Conservation (phyloP, 2,113 vertebrate species). For the Carollia perspicillata region DNA sequence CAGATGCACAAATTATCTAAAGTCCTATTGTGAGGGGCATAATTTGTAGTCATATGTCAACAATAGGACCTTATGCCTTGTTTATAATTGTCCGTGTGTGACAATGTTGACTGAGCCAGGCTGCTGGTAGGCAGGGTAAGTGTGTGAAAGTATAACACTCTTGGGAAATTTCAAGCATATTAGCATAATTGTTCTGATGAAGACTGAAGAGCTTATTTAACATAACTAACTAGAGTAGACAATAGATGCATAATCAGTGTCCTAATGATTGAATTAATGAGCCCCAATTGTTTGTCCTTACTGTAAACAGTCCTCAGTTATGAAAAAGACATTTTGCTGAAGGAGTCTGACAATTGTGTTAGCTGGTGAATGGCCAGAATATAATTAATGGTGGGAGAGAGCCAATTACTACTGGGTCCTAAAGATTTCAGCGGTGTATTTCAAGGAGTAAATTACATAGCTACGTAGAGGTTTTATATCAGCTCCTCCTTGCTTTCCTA, state of each 20-base stretch:
- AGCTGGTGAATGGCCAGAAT: conserved; percentile 32
- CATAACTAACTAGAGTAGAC: conserved; percentile 57
- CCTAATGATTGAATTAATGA: conserved; percentile 67
- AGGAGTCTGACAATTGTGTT: conserved; percentile 46
- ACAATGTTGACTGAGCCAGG: conserved; percentile 57
- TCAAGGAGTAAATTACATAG: not conserved
- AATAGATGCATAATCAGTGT: conserved; percentile 62
- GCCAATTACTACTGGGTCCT: not conserved
- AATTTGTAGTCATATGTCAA: conserved; percentile 45
- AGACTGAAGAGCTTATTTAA: conserved; percentile 65
- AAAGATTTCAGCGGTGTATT: not conserved
- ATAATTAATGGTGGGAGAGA: conserved; percentile 47
- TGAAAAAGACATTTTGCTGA: conserved; percentile 63
- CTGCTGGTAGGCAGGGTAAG: conserved; percentile 46
- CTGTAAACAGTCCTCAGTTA: conserved; percentile 53
- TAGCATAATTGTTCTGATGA: conserved; percentile 69
- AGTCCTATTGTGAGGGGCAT: conserved; percentile 31
- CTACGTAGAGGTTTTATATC: not conserved
- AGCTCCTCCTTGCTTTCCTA: not conserved
- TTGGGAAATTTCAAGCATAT: conserved; percentile 50
- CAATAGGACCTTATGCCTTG: conserved; percentile 42
- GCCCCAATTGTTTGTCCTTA: conserved; percentile 61
- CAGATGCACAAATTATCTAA: conserved; percentile 41
- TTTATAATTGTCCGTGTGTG: conserved; percentile 54
- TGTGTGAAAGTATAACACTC: conserved; percentile 57